These are phyloP conservation scores for Anguilla japonica DNA, from an alignment of 2,113 vertebrate genomes.

Conservation along the genomic window DNA sequence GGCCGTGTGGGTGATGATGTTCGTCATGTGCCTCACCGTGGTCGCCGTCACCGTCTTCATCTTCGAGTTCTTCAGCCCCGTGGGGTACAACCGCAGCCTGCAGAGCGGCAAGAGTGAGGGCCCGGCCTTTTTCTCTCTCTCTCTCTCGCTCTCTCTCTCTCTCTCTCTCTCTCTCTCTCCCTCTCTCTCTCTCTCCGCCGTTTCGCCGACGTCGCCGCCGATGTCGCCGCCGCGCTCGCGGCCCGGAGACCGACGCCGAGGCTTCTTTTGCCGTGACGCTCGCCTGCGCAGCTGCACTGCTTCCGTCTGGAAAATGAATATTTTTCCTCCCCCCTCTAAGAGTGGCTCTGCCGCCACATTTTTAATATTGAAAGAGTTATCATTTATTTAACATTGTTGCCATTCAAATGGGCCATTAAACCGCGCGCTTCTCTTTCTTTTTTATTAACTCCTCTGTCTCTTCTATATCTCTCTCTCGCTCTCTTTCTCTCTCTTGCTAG, in stretches of 20 bases:
- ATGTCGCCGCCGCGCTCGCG: neutral
- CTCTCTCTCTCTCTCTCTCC: too few species aligned
- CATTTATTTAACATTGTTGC: conserved; percentile 60
- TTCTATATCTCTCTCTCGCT: conserved; percentile 25
- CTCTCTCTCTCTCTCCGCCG: neutral
- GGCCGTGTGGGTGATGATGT: conserved; percentile 97
- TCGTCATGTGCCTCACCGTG: conserved; percentile 94
- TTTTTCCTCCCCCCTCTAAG: conserved; percentile 12
- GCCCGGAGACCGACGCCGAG: neutral
- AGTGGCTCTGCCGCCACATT: conserved; percentile 50
- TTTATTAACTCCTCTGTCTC: conserved; percentile 37
- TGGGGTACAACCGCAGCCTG: conserved; percentile 82
- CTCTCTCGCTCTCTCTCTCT: too few species aligned
- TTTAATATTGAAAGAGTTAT: conserved; percentile 50
- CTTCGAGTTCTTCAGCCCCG: conserved; percentile 90
- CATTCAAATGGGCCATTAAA: conserved; percentile 53
- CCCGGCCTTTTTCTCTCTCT: conserved; percentile 30
- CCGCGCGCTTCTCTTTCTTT: conserved; percentile 36
- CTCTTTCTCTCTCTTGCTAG: conserved; percentile 23
- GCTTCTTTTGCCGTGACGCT: neutral
- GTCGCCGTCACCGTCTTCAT: conserved; percentile 94
- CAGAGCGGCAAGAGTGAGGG: conserved; percentile 86
- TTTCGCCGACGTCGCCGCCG: neutral
- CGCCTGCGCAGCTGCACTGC: neutral
- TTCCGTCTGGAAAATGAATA: conserved; percentile 4